phyloP scores from a whole-genome alignment of 2,797 vertebrate species.

The Jordanella pulchra region DNA sequence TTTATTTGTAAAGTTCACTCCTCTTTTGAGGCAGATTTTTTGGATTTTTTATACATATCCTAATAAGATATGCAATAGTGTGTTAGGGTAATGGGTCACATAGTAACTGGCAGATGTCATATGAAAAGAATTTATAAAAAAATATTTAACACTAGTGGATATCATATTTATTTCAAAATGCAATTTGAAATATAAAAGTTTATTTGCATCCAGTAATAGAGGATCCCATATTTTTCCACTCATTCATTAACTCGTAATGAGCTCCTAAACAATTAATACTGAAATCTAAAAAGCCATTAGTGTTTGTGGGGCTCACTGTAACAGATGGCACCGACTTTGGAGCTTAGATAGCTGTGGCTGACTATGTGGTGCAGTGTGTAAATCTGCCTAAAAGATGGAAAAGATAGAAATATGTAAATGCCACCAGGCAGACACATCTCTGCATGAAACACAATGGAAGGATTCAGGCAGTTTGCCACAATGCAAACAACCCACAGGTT shows the following conservation, averaged over 20 bases:
- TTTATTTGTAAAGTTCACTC: too few relatives aligned
- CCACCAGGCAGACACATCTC: not conserved
- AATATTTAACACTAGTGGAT: not conserved
- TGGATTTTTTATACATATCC: too few relatives aligned
- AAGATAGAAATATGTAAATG: not conserved
- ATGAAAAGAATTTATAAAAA: not conserved
- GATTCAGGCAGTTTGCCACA: not conserved
- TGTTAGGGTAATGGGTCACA: not conserved
- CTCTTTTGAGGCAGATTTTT: too few relatives aligned
- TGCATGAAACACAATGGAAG: not conserved
- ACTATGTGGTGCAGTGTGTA: not conserved
- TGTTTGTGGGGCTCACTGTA: not conserved
- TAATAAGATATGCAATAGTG: not conserved
- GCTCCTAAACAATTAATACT: not conserved
- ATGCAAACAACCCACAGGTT: conserved; percentile 1
- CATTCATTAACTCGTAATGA: not conserved
- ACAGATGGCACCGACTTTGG: not conserved
- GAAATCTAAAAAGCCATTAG: conserved; percentile 3
- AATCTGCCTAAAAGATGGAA: not conserved
- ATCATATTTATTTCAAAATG: conserved; percentile 1
- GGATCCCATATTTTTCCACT: not conserved
- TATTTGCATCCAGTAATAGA: not conserved
- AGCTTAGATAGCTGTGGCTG: not conserved
- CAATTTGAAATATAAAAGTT: not conserved
- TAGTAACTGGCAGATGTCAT: not conserved